phyloP scores from a whole-genome alignment of 2,113 vertebrate genomes.

The Uria lomvia region DNA sequence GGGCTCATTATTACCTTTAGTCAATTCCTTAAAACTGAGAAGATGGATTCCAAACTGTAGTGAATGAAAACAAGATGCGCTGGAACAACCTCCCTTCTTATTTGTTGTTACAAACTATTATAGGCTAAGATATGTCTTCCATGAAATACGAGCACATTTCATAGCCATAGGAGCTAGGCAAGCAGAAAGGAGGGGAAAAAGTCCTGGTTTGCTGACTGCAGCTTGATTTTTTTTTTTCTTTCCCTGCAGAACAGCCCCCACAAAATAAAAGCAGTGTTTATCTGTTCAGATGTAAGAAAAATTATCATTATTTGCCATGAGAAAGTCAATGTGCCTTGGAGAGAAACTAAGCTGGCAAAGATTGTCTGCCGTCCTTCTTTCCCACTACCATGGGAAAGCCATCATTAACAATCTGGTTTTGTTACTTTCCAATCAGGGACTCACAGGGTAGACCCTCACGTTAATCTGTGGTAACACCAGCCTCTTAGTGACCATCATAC shows the following conservation, averaged over 20 bases:
- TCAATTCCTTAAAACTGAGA: neutral
- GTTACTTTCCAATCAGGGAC: neutral
- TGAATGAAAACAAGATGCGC: neutral
- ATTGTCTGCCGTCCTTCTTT: neutral
- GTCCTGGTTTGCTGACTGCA: neutral
- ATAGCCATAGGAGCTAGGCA: neutral
- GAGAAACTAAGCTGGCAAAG: neutral
- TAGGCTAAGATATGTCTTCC: neutral
- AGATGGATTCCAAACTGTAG: neutral
- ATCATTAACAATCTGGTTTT: neutral
- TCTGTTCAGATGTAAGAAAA: neutral
- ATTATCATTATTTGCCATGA: neutral
- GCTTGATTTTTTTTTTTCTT: neutral
- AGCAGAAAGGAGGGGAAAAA: neutral
- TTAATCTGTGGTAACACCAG: neutral
- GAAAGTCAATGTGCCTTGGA: neutral
- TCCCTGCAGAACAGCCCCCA: neutral
- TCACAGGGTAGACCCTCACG: neutral
- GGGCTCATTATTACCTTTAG: neutral
- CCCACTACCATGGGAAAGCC: neutral
- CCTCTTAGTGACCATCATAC: neutral
- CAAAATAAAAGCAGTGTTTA: constrained; percentile 12
- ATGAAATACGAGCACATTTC: neutral
- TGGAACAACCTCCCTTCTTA: neutral
- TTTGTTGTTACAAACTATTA: neutral